Base-by-base conservation (phyloP, 2,888 invertebrate species). In the Ypsolopha sequella region DNA sequence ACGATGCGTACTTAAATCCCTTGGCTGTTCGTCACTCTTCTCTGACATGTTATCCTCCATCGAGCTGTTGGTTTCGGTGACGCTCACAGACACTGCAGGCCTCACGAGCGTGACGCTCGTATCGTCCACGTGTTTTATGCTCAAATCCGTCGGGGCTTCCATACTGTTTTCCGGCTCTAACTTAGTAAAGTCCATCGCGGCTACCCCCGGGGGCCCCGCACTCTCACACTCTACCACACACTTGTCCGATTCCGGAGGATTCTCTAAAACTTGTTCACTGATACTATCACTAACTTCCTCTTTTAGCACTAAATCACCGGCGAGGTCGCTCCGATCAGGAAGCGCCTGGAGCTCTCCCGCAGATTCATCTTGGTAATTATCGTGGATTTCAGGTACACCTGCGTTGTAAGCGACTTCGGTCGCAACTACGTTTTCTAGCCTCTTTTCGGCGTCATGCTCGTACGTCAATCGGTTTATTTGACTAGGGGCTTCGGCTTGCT, bases 1-100 rank as follows among this genome's bases (percentile, higher is more conserved):
- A 70, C 89, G 89, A 59, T 88, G 91, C 61, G 86, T 80, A 59
- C 88, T 89, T 52, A 91, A 72, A 65, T 91, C 91, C 70, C 85
- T 89, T 53, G 91, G 89, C 53, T 88, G 80, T 56, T 90, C 90
- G 53, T 90, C 89, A 53, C 74, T 78, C 56, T 80, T 84, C 41
- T 86, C 86, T 4, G 80, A 73, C 53, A 75, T 52, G 54, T 68
- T 75, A 52, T 80, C 79, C 60, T 73, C 80, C 33, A 66, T 62
- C 11, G 63, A 55, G 53, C 76, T 67, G 13, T 69, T 67, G 6
- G 67, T 71, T 52, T 76, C 67, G 13, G 69, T 66, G 6, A 67
- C 71, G 51, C 50, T 53, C 38, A 53, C 50, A 39, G 64, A 58
- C 10, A 52, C 45, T 53, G 45, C 53, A 57, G 43, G 54, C 66